Conservation (phyloP, 2,888 invertebrate species). For the Asteroscopus sphinx region DNA sequence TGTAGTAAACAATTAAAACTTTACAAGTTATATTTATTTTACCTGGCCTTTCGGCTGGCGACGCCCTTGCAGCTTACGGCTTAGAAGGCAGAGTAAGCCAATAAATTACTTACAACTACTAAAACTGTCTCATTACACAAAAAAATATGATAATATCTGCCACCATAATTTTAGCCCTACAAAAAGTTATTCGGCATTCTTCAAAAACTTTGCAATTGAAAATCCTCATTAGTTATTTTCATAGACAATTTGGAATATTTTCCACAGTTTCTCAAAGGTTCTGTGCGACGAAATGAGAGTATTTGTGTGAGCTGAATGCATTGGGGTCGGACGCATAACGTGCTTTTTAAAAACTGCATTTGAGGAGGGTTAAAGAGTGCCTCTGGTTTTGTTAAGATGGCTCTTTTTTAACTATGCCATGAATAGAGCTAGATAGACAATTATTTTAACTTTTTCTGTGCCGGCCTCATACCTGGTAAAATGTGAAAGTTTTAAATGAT, state of each 20-base stretch:
- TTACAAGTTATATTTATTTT: too few species aligned
- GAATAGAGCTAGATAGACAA: constrained; percentile 18
- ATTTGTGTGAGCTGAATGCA: constrained; percentile 53
- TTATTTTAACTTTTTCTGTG: constrained; percentile 20
- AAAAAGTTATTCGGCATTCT: neutral
- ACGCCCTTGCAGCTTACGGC: too few species aligned
- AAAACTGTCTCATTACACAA: too few species aligned
- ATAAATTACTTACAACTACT: too few species aligned
- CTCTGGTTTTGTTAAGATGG: constrained; percentile 35
- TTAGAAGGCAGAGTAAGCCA: too few species aligned
- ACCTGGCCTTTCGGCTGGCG: too few species aligned
- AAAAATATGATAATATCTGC: too few species aligned
- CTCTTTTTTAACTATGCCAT: constrained; percentile 15
- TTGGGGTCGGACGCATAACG: constrained; percentile 52
- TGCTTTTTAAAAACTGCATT: constrained; percentile 46
- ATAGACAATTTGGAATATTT: constrained; percentile 35
- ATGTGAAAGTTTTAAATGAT: too few species aligned
- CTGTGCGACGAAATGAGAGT: constrained; percentile 43
- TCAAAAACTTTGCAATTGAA: constrained; percentile 26
- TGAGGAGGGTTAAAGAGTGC: constrained; percentile 23
- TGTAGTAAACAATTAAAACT: too few species aligned
- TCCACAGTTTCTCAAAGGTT: constrained; percentile 30
- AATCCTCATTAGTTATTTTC: constrained; percentile 33
- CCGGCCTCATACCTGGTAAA: neutral
- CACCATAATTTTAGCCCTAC: neutral